Base-by-base conservation (phyloP, 2,113 vertebrate genomes). In the Edolisoma coerulescens region DNA sequence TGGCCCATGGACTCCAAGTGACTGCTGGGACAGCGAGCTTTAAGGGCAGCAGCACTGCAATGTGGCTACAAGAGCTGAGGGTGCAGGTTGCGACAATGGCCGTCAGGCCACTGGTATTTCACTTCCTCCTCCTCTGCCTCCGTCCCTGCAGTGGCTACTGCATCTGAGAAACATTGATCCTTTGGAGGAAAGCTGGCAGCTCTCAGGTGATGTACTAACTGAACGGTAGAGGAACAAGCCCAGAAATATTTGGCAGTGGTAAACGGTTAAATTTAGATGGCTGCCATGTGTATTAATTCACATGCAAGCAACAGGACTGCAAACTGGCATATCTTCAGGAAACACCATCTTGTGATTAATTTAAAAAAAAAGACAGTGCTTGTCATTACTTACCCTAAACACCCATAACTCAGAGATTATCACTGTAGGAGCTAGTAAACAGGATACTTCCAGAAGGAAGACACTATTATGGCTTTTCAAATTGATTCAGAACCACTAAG, bases 401-500 rank as follows among this genome's bases (percentile, higher is more conserved):
- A 78, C n/a, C 39, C 64, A 61, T 89, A 87, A 92, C 50, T 96
- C 80, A 87, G 85, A 77, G 54, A 75, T 86, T 82, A 87, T 93
- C 69, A 65, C 27, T 87, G 73, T 13, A 84, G 74, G 73, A 87
- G 77, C 44, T 90, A 79, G 77, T 78, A 87, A 95, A 90, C 37
- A 90, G 61, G 73, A 64, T 84, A 41, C 42, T 93, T 95, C 73
- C 90, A 89, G 80, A 56, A 95, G 88, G 71, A 93, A 28, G 41
- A 89, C 15, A 37, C 69, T 90, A 82, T 89, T 87, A 68, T 9
- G 73, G 81, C 33, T 70, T 76, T 91, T 64, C 6, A 3, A 91
- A 93, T 84, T 84, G 73, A 49, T 96, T 95, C 86, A 89, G 73
- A 92, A 84, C 47, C 47, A 73, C 60, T 93, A 75, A 89, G 28